These are phyloP conservation scores for Lithophane leautieri DNA, from an alignment of 2,888 invertebrate species.

Conservation along the genomic window DNA sequence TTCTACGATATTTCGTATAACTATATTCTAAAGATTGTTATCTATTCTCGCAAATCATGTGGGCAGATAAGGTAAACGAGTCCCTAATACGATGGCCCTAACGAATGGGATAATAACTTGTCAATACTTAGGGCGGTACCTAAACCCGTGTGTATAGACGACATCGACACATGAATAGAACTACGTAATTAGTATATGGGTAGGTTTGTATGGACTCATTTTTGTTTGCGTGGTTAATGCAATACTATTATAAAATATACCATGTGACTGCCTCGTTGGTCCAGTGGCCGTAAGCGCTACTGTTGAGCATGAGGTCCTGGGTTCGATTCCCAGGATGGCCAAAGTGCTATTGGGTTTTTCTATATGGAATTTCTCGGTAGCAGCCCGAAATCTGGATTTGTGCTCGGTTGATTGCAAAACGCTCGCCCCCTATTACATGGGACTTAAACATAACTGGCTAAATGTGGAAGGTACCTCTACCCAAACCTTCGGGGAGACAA, in stretches of 20 bases:
- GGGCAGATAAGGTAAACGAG: conserved; percentile 47
- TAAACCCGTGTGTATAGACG: conserved; percentile 3
- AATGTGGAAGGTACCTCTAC: too few species aligned
- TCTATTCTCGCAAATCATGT: conserved; percentile 21
- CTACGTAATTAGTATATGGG: not conserved
- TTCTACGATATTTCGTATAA: not conserved
- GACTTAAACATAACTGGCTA: too few species aligned
- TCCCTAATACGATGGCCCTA: conserved; percentile 17
- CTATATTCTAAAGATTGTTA: conserved; percentile 13
- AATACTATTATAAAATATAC: not conserved
- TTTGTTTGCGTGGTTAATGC: not conserved
- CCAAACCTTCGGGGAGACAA: too few species aligned
- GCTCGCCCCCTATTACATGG: too few species aligned
- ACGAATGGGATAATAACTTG: conserved; percentile 52
- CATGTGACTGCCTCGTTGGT: too few species aligned
- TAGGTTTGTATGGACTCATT: not conserved
- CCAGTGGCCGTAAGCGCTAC: too few species aligned
- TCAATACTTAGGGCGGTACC: conserved; percentile 31
- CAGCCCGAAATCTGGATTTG: too few species aligned
- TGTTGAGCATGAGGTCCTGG: too few species aligned
- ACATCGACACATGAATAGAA: conserved; percentile 7
- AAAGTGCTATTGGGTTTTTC: too few species aligned
- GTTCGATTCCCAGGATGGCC: too few species aligned
- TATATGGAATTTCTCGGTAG: too few species aligned
- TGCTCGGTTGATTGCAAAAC: too few species aligned